Conservation (phyloP, 2,113 vertebrate genomes). For the Emydocephalus ijimae region DNA sequence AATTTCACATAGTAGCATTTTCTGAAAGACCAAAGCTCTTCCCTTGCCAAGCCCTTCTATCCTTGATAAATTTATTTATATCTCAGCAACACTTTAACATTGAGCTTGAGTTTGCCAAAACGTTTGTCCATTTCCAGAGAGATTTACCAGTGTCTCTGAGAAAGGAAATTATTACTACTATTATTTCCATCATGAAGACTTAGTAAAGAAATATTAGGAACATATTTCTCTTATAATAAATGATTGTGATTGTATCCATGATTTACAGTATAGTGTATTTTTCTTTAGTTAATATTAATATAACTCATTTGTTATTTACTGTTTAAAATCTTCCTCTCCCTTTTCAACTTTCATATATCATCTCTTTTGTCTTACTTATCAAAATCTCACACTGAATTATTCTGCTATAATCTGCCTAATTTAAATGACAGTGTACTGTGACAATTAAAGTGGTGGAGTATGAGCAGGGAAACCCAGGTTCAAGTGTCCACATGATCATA, state of each 20-base stretch:
- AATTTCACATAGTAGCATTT: not conserved
- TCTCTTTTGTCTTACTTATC: not conserved
- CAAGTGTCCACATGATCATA: not conserved
- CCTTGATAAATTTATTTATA: not conserved
- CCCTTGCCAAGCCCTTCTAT: not conserved
- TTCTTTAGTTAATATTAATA: not conserved
- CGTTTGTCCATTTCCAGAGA: not conserved
- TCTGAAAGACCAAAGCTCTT: not conserved
- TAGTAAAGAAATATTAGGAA: not conserved
- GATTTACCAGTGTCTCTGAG: not conserved
- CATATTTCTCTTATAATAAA: not conserved
- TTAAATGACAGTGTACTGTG: not conserved
- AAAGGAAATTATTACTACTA: not conserved
- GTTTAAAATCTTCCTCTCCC: not conserved
- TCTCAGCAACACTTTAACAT: not conserved
- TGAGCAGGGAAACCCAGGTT: not conserved
- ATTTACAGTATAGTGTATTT: not conserved
- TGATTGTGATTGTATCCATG: not conserved
- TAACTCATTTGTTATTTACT: not conserved
- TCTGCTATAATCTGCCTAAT: not conserved
- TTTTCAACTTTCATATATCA: not conserved
- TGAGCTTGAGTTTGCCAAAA: not conserved
- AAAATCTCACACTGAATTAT: not conserved
- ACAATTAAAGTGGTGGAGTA: not conserved
- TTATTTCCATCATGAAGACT: not conserved